phyloP scores from a whole-genome alignment of 2,113 vertebrate genomes.

The Cariama cristata region DNA sequence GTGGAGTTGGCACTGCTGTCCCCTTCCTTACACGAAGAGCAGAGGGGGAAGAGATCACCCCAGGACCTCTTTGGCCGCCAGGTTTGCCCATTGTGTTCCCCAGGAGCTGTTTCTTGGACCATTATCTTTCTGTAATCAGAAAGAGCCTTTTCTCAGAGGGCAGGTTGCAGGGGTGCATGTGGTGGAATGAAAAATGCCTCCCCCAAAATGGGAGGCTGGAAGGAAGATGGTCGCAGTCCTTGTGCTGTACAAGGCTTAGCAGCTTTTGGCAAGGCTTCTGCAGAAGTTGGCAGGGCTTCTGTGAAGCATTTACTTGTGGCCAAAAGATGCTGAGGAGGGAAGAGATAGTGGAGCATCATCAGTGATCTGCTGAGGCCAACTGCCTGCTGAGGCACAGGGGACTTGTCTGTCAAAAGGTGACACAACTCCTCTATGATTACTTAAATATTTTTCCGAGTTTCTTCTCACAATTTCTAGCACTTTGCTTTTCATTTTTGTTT shows the following conservation, averaged over 20 bases:
- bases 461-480: not conserved
- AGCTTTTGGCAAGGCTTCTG: not conserved
- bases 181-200: not conserved
- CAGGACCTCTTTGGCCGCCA: not conserved
- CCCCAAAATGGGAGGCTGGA: not conserved
- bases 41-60: not conserved
- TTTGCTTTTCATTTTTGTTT: not conserved
- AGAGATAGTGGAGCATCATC: not conserved
- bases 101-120: not conserved
- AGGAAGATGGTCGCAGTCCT: not conserved
- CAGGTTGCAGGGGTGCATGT: not conserved
- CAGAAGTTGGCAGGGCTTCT: not conserved
- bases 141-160: not conserved
- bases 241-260: not conserved
- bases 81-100: not conserved
- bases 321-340: not conserved
- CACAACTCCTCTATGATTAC: not conserved
- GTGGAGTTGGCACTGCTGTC: not conserved
- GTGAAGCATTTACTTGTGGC: not conserved
- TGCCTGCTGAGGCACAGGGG: not conserved
- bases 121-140: not conserved
- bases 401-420: not conserved
- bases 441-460: not conserved
- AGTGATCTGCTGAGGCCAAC: not conserved
- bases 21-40: not conserved